Conservation (phyloP, 1,140 invertebrate species). For the Plodia interpunctella region DNA sequence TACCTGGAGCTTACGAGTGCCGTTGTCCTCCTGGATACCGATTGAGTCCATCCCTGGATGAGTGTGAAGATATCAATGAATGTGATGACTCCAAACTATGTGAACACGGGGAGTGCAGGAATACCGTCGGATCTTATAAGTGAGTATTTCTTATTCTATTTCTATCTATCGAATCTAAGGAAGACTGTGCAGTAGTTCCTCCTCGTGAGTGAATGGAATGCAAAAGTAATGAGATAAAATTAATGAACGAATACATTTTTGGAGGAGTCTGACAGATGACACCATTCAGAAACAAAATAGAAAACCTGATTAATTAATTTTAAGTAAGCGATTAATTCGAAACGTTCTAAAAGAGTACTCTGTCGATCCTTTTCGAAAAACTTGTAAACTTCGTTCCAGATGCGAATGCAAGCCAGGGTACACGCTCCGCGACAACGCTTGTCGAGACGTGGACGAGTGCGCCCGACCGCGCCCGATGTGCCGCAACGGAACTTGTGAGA, state of each 20-base stretch:
- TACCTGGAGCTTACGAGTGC: slow-evolving; percentile 84
- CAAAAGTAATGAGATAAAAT: no score
- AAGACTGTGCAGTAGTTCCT: no score
- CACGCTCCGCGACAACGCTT: slow-evolving; percentile 81
- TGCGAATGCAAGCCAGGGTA: slow-evolving; percentile 88
- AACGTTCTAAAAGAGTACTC: no score
- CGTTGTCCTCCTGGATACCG: slow-evolving; percentile 88
- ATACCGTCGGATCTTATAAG: slow-evolving; percentile 86
- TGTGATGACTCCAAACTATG: slow-evolving; percentile 85
- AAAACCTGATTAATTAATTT: no score
- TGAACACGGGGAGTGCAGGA: slow-evolving; percentile 86
- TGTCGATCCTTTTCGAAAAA: no score
- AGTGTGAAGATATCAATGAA: slow-evolving; percentile 88
- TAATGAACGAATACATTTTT: no score
- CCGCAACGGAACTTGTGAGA: slow-evolving; percentile 90
- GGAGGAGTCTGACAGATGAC: no score
- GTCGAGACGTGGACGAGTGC: slow-evolving; percentile 92
- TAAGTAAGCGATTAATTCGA: no score
- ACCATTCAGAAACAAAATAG: no score
- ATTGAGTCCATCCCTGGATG: slow-evolving; percentile 78
- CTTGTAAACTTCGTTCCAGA: slow-evolving; percentile 34
- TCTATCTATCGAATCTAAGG: no score
- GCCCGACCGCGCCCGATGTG: slow-evolving; percentile 78
- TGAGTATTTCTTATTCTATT: slow-evolving; percentile 15
- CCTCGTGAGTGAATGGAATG: no score